Conservation (phyloP, 2,113 vertebrate genomes). For the Hemibagrus wyckioides region DNA sequence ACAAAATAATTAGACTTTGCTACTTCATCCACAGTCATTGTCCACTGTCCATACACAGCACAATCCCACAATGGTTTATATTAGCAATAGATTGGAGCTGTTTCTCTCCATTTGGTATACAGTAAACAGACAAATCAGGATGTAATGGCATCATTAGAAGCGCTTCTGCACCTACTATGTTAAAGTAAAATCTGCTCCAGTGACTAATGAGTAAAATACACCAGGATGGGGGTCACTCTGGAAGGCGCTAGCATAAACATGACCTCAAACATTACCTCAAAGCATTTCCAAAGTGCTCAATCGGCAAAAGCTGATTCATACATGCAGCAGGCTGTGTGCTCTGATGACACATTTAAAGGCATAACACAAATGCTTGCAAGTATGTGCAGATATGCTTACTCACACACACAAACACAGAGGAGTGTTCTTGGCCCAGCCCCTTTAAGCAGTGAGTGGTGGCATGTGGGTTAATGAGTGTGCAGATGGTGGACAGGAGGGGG, state of each 20-base stretch:
- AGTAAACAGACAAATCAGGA: constrained; percentile 26
- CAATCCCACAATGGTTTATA: background rate
- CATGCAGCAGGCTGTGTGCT: background rate
- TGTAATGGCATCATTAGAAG: constrained; percentile 30
- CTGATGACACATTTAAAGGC: background rate
- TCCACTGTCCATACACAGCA: background rate
- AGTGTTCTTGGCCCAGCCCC: constrained; percentile 54
- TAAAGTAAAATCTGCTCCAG: constrained; percentile 24
- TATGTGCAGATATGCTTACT: background rate
- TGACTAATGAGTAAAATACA: constrained; percentile 30
- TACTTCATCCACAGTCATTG: background rate
- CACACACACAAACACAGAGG: constrained; percentile 5
- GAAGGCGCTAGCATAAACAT: constrained; percentile 7
- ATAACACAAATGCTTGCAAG: background rate
- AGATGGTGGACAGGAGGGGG: constrained; percentile 76
- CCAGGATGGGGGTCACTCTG: constrained; percentile 2
- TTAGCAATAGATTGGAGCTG: constrained; percentile 3
- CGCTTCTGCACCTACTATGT: background rate
- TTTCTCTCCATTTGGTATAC: constrained; percentile 9
- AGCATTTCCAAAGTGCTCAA: background rate
- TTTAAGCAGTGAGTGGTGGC: constrained; percentile 67
- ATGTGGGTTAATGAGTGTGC: constrained; percentile 83
- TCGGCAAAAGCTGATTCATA: background rate
- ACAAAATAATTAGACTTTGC: background rate
- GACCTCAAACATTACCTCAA: background rate